Percentiles rank a stretch among this genome's conserved stretches.
phyloP scores from a whole-genome alignment of 2,797 vertebrate genomes.

The Dendrocincla fuliginosa region DNA sequence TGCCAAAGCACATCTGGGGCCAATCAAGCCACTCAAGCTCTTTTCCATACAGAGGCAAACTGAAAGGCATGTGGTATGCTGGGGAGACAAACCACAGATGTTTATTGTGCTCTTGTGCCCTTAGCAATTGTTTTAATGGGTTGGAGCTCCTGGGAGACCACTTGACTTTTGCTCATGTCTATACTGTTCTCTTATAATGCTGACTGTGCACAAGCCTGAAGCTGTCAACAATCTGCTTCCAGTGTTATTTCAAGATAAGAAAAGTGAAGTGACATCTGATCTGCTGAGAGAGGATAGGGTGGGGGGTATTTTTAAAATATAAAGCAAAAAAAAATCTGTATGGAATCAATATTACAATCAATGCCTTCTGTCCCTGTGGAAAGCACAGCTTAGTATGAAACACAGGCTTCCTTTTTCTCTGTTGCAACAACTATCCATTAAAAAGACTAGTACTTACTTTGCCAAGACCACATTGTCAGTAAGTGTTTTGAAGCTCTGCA shows the following conservation, averaged over 20 bases:
- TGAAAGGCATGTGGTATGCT: background rate
- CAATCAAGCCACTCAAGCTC: background rate
- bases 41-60: slow-evolving; percentile 21
- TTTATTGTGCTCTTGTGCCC: slow-evolving; percentile 51
- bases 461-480: slow-evolving; percentile 28
- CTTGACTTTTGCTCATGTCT: slow-evolving; percentile 71
- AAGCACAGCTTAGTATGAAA: slow-evolving; percentile 4
- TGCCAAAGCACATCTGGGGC: slow-evolving; percentile 20
- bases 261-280: slow-evolving; percentile 56
- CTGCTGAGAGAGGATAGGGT: background rate
- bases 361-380: slow-evolving; percentile 30
- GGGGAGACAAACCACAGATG: slow-evolving; percentile 48
- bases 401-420: background rate
- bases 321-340: slow-evolving; percentile 44
- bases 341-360: slow-evolving; percentile 17
- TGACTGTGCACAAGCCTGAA: slow-evolving; percentile 61
- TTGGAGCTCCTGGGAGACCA: slow-evolving; percentile 62
- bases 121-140: slow-evolving; percentile 71
- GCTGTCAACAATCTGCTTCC: slow-evolving; percentile 62
- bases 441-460: slow-evolving; percentile 17
- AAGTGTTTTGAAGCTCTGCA: slow-evolving; percentile 58
- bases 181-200: slow-evolving; percentile 39
- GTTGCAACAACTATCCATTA: slow-evolving; percentile 32
- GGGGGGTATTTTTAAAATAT: slow-evolving; percentile 11
- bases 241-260: slow-evolving; percentile 46